Evolutionary conservation across 2,113 vertebrate species (phyloP).

Genomic region (Ornithorhynchus anatinus): DNA sequence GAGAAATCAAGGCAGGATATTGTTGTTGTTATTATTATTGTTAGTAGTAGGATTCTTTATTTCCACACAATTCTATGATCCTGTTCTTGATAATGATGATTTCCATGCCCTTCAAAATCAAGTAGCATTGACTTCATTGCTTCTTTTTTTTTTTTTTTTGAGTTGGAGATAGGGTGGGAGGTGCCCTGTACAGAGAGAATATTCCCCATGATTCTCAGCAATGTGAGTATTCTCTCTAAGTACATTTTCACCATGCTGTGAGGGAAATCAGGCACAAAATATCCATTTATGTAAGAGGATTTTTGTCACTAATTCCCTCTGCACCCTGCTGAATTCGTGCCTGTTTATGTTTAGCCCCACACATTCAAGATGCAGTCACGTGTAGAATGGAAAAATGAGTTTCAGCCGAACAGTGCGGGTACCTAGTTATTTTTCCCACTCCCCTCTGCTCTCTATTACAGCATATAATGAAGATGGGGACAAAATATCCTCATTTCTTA

Average conservation of each 20-base stretch:
- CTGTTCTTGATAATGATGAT: too few relatives aligned
- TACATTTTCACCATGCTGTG: constrained; percentile 22
- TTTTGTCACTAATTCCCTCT: not conserved
- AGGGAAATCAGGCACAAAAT: constrained; percentile 40
- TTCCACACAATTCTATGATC: too few relatives aligned
- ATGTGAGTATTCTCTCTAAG: not conserved
- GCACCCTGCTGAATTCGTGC: not conserved
- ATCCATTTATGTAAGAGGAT: not conserved
- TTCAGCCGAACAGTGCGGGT: not conserved
- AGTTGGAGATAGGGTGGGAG: not conserved
- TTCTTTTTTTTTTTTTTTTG: too few relatives aligned
- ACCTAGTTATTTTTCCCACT: constrained; percentile 11
- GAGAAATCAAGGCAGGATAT: too few relatives aligned
- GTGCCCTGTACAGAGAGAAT: too few relatives aligned
- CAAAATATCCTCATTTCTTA: not conserved
- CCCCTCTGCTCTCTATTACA: not conserved
- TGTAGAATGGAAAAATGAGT: constrained; percentile 1
- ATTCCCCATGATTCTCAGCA: too few relatives aligned
- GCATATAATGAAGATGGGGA: not conserved
- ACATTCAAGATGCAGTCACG: not conserved
- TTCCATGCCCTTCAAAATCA: too few relatives aligned
- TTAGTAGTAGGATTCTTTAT: too few relatives aligned
- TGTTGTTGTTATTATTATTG: too few relatives aligned
- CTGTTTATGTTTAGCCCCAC: not conserved
- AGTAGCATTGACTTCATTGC: too few relatives aligned